Evolutionary conservation across 2,888 invertebrate genomes (phyloP).

Genomic region (Microctonus hyperodae): DNA sequence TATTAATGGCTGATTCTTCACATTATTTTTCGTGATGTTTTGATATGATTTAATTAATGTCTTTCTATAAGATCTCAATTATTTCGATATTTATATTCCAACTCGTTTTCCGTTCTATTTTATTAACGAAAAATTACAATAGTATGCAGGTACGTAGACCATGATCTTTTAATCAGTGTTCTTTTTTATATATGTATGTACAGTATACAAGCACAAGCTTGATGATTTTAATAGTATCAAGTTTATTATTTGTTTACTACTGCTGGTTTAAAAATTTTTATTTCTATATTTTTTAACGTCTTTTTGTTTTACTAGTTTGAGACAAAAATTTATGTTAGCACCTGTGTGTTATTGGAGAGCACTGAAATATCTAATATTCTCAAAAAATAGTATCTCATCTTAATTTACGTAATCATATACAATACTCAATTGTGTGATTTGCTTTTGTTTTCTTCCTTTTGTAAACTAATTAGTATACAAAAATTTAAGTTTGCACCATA

Average conservation of each 20-base stretch:
- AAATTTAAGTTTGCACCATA: background rate
- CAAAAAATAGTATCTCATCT: conserved; percentile 20
- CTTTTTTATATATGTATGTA: background rate
- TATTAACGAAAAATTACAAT: conserved; percentile 5
- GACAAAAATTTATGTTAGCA: background rate
- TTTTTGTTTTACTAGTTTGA: background rate
- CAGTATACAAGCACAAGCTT: background rate
- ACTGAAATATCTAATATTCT: background rate
- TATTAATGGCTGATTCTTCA: background rate
- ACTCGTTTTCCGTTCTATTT: conserved; percentile 19
- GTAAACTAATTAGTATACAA: background rate
- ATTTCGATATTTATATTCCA: conserved; percentile 1
- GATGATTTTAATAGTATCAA: conserved; percentile 9
- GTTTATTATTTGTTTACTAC: background rate
- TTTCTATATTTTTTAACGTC: background rate
- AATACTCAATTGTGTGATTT: conserved; percentile 6
- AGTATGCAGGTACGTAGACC: conserved; percentile 23
- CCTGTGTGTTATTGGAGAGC: background rate
- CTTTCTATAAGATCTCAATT: conserved; percentile 15
- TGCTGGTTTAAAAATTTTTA: background rate
- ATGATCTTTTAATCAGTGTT: conserved; percentile 3
- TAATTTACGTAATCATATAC: conserved; percentile 1
- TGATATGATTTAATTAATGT: conserved; percentile 22
- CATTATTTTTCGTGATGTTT: background rate
- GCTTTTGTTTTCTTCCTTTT: background rate